Conservation (phyloP, 2,113 vertebrate species). For the Thamnaconus septentrionalis region DNA sequence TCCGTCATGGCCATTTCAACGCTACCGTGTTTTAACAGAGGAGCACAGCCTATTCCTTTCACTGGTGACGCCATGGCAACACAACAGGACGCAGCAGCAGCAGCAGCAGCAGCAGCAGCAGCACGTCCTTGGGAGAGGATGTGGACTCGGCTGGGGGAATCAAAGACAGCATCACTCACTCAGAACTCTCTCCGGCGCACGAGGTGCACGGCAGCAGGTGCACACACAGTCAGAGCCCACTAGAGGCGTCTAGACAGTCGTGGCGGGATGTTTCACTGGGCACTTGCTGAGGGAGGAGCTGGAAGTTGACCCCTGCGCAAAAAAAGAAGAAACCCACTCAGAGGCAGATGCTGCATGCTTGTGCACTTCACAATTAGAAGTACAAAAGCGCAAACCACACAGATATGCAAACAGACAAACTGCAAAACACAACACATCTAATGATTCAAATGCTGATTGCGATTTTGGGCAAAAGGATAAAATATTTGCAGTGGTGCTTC, state of each 20-base stretch:
- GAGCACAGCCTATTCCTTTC: slow-evolving; percentile 26
- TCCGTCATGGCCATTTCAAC: slow-evolving; percentile 29
- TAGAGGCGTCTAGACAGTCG: slow-evolving; percentile 13
- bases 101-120: not conserved
- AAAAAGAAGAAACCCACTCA: too few relatives aligned
- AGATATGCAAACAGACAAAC: too few relatives aligned
- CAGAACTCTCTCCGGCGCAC: not conserved
- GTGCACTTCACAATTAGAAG: too few relatives aligned
- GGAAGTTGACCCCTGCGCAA: too few relatives aligned
- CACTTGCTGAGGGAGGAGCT: too few relatives aligned
- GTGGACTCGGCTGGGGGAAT: slow-evolving; percentile 9
- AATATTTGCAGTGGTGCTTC: too few relatives aligned
- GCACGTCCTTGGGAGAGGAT: slow-evolving; percentile 22
- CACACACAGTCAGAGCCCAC: not conserved
- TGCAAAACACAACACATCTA: too few relatives aligned
- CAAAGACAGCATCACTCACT: slow-evolving; percentile 29
- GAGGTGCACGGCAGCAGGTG: not conserved
- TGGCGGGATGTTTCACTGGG: slow-evolving; percentile 2
- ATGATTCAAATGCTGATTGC: too few relatives aligned
- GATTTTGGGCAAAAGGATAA: too few relatives aligned
- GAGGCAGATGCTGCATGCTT: too few relatives aligned
- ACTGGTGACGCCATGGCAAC: slow-evolving; percentile 56
- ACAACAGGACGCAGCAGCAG: slow-evolving; percentile 29
- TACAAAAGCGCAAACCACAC: too few relatives aligned
- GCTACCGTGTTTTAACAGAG: slow-evolving; percentile 6